Conservation (phyloP, 2,113 vertebrate species). For the Fulica atra region DNA sequence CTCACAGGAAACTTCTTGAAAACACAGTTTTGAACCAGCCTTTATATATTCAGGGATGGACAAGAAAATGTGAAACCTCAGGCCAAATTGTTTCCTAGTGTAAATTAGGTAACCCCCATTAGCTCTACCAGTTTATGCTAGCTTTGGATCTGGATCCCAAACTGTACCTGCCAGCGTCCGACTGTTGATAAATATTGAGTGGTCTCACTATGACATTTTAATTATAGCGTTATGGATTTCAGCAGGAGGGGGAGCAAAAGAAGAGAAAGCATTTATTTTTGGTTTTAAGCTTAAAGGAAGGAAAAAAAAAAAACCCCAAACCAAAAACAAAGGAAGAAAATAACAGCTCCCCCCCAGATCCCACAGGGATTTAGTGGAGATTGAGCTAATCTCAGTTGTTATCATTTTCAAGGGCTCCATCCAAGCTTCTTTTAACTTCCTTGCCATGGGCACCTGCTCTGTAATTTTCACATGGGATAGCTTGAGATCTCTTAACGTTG, state of each 20-base stretch:
- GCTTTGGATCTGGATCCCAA: constrained; percentile 33
- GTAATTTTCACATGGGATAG: not conserved
- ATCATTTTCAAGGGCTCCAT: not conserved
- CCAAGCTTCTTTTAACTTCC: not conserved
- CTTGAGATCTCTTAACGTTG: not conserved
- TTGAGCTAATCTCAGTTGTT: not conserved
- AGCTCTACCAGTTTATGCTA: not conserved
- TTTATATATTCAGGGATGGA: not conserved
- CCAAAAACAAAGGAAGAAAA: not conserved
- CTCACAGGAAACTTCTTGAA: constrained; percentile 6
- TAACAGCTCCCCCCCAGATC: not conserved
- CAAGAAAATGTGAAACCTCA: constrained; percentile 34
- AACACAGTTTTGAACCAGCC: not conserved
- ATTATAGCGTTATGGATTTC: constrained; percentile 71
- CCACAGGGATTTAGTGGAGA: not conserved
- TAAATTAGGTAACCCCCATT: constrained; percentile 16
- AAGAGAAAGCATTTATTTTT: constrained; percentile 35
- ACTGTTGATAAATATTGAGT: constrained; percentile 66
- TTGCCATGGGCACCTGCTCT: not conserved
- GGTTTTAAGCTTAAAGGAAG: not conserved
- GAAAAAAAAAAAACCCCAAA: not conserved
- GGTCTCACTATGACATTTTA: constrained; percentile 60
- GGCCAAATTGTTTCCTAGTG: constrained; percentile 23
- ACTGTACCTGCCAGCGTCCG: constrained; percentile 20
- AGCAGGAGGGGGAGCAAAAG: not conserved